These are phyloP conservation scores for Ammospiza caudacuta DNA, from an alignment of 2,113 vertebrate species.

Conservation along the genomic window DNA sequence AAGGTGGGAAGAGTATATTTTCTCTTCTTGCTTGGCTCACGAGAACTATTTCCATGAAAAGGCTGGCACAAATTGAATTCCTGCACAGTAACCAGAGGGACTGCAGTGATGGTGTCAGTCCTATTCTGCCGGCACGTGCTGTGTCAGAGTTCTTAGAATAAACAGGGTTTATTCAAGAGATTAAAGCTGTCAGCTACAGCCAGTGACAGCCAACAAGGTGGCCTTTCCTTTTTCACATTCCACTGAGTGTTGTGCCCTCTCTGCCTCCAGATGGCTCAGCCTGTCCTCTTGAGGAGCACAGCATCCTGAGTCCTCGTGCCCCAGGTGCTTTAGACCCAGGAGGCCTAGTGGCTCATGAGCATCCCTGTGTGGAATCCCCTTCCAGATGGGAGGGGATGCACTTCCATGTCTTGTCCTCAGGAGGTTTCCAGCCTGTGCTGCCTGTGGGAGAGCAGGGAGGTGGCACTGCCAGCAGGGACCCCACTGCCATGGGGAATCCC, in stretches of 20 bases:
- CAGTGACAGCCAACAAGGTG: background rate
- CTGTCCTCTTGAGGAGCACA: background rate
- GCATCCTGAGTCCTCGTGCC: rapidly evolving
- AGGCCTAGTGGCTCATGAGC: rapidly evolving
- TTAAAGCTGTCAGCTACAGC: background rate
- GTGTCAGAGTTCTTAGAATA: background rate
- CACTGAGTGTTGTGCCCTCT: rapidly evolving
- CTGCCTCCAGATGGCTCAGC: rapidly evolving
- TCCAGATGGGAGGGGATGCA: background rate
- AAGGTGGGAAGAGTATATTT: background rate
- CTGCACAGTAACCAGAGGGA: background rate
- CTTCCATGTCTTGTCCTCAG: background rate
- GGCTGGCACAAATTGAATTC: background rate
- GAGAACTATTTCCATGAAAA: background rate
- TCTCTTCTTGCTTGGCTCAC: background rate
- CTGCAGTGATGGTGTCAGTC: background rate
- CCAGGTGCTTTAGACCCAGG: background rate
- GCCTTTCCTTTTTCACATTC: rapidly evolving
- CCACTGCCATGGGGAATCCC: rapidly evolving
- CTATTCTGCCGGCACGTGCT: background rate
- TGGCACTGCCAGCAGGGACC: background rate
- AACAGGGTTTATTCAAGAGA: background rate
- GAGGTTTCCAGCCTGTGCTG: background rate
- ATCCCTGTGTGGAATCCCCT: background rate
- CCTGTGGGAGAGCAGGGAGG: rapidly evolving